Base-by-base conservation (phyloP, 2,113 vertebrate species). In the Panthera leo region DNA sequence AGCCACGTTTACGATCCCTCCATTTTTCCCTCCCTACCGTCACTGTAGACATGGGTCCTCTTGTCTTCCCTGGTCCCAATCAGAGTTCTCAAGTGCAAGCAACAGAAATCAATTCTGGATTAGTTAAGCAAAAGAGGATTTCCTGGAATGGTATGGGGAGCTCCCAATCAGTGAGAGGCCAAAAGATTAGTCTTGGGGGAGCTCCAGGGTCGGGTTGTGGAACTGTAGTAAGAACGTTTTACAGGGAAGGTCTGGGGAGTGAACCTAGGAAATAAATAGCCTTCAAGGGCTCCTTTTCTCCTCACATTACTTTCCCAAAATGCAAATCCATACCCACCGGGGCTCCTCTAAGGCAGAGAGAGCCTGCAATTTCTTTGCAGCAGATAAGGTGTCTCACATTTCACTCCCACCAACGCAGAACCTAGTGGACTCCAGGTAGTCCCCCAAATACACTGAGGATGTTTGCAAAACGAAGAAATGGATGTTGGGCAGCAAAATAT, bases 71-170 rank as follows among this genome's bases (percentile, higher is more conserved):
- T 84, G 16, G 27, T 55, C 48, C 8, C 21, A 0, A 27, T 68
- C 31, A 84, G 16, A 87, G 51, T 91, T 93, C 45, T 80, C 89
- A 23, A 94, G 3, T 80, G 27, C 39, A 34, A 76, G 51, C 23
- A 89, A 83, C n/a, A 82, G 63, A 88, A 91, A 83, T 39, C 6
- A 48, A 70, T 85, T 97, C 85, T 75, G 13, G 67, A 55, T 94
- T 55, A 79, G 34, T 70, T 89, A 45, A 42, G 58, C 16, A 48
- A 73, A 89, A 91, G 27, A 36, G 18, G 91, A 70, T 39, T 45
- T 95, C 19, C 27, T 76, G 58, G 7, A 48, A 82, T 51, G 58
- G 6, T 63, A 11, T n/a, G n/a, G 7, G 31, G 29, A 14, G 4
- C 18, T 87, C 82, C 87, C 31, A 23, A 8, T 75, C 55, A 67